Base-by-base conservation (phyloP, 2,888 invertebrate genomes). In the Oscheius onirici region DNA sequence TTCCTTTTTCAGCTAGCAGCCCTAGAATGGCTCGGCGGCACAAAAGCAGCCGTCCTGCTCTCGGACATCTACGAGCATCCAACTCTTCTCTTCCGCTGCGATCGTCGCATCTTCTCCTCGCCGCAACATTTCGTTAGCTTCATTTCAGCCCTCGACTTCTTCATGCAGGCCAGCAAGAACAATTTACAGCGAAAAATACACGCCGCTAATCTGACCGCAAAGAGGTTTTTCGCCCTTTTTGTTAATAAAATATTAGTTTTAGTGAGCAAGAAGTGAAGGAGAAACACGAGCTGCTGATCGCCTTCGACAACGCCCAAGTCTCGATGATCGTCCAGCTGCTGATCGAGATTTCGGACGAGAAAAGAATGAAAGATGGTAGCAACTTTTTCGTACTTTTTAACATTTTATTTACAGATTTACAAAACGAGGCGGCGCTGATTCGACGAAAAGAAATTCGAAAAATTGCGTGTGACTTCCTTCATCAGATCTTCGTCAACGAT, bases 111-210 rank as follows among this genome's bases (percentile, higher is more conserved):
- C 22, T 67, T 79, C 26, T 65, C 54, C n/a, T 77, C 77, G 0
- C 79, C 79, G 3, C 60, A 52, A 0, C 79, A 79, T 44, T 79
- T 79, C 28, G 40, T 68, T 10, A 75, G 77, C 51, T 76, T 79
- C 61, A 65, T 77, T 22, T 49, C 52, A 28, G 44, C 65, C 0
- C 61, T 77, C 13, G 67, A 71, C 22, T 79, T 77, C 49, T 79
- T 77, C 58, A 57, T 68, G n/a, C 69, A 66, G 13, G 69, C 60
- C 40, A 60, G 73, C 6, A 49, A 75, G 41, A 77, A 70, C 49
- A 60, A 69, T 52, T n/a, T 72, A 34, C 57, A 65, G 52, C 17
- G 70, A 51, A 63, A 57, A 10, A 55, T 70, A n/a, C 70, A 70
- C 20, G 44, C 70, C 0, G 70, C 70, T 17, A 70, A 61, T 61